Conservation (phyloP, 2,888 invertebrate genomes). For the Clanis bilineata region DNA sequence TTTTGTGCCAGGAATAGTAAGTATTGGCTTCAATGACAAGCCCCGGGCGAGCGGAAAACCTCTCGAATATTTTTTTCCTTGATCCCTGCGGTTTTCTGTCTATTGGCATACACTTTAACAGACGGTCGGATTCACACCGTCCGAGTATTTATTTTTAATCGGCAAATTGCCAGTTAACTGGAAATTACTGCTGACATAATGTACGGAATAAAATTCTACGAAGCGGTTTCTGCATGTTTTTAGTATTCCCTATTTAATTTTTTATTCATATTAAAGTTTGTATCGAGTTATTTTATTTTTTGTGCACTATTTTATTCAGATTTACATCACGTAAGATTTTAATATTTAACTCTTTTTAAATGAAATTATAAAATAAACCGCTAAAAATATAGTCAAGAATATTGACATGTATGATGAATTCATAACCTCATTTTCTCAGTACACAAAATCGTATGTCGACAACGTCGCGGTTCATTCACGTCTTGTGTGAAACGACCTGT, state of each 20-base stretch:
- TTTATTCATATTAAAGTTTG: too few species aligned
- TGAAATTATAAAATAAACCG: neutral
- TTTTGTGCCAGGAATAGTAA: constrained; percentile 11
- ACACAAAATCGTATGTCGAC: neutral
- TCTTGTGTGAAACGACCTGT: neutral
- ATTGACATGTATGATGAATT: neutral
- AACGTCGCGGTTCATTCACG: neutral
- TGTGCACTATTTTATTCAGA: too few species aligned
- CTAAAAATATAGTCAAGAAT: neutral
- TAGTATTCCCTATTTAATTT: neutral
- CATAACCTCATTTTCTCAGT: neutral
- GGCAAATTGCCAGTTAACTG: neutral
- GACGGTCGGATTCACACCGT: neutral
- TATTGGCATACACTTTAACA: constrained; percentile 3
- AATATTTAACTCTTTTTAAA: too few species aligned
- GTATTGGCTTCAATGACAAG: constrained; percentile 8
- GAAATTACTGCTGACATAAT: neutral
- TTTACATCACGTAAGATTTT: too few species aligned
- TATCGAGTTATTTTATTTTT: too few species aligned
- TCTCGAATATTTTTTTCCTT: constrained; percentile 12
- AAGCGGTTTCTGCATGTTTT: neutral
- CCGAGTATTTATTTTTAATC: neutral
- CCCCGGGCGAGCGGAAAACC: constrained; percentile 6
- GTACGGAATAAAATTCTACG: neutral
- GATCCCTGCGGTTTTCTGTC: constrained; percentile 5